Conservation (phyloP, 2,888 invertebrate genomes). For the Cataglyphis rosenhaueri region DNA sequence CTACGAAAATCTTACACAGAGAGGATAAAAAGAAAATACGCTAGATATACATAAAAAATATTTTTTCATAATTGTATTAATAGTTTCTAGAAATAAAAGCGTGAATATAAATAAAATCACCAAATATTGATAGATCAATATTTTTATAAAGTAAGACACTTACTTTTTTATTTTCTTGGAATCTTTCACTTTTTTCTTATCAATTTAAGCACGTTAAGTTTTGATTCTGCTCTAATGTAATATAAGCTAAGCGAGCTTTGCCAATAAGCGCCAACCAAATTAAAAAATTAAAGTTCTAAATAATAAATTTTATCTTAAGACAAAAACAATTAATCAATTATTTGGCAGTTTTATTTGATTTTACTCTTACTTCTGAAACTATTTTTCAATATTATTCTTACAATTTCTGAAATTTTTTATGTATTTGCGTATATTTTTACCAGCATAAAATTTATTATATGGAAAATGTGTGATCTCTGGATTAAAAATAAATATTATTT, state of each 20-base stretch:
- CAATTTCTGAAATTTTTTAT: neutral
- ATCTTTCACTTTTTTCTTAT: neutral
- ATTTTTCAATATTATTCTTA: neutral
- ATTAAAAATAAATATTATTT: conserved; percentile 4
- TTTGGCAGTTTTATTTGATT: neutral
- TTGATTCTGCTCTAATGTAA: neutral
- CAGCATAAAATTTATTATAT: neutral
- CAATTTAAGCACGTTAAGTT: neutral
- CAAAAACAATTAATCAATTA: neutral
- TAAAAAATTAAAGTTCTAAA: neutral
- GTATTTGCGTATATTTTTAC: neutral
- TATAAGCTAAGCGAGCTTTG: neutral
- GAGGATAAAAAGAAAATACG: neutral
- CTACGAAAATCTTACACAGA: neutral
- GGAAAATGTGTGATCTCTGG: neutral
- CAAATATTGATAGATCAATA: neutral
- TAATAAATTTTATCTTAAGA: neutral
- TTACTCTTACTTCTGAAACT: neutral
- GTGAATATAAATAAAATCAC: neutral
- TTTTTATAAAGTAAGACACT: neutral
- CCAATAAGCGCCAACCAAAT: neutral
- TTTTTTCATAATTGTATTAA: neutral
- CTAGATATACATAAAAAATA: neutral
- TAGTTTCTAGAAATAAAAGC: neutral
- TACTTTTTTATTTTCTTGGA: neutral